Evolutionary conservation across 2,113 vertebrate genomes (phyloP), one percentile per base, ranked within the genome.

Genomic region (Coreoperca whiteheadi): DNA sequence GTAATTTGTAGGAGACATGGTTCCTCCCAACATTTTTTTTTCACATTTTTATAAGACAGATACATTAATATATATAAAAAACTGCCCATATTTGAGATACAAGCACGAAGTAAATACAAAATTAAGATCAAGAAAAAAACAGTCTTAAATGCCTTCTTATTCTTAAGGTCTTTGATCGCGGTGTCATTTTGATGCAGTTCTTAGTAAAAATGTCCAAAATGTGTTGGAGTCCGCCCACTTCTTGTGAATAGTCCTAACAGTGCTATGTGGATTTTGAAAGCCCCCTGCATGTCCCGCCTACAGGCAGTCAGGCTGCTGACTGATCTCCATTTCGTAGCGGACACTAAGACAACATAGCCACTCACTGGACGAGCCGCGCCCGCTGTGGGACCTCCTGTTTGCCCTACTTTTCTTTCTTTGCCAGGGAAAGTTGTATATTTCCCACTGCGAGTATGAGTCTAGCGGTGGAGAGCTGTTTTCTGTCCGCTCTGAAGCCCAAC

Each of bases 401-500:
- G 2, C 48, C 32, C 23, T 1, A 5, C 8, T 39, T 37, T 18
- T 25, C 18, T 66, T 7, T 30, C 50, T 61, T 6, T 30, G 6
- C n/a, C 61, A 0, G 71, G 50, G 6, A 9, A 60, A 54, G 1
- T 18, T 4, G 0, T 32, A 21, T 6, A 0, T 34, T 39, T 39
- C 23, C 21, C 37, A 16, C 23, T 41, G 48, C 78, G 66, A 93
- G 64, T 10, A 92, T 90, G 82, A 91, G 82, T 4, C 85, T 77
- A 0, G 82, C 83, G 51, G 80, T 85, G 69, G 95, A 96, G 30
- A 74, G 93, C 57, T 94, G 94, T 10, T 95, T 96, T 76, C 85
- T 94, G 81, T 94, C 95, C 37, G 95, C 95, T 8, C 72, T 96
- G 79, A 93, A 94, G 92, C 95, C 94, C 59, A 92, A 88, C 81